These are phyloP conservation scores for Choloepus didactylus DNA, from an alignment of 2,797 vertebrate species.

Conservation along the genomic window DNA sequence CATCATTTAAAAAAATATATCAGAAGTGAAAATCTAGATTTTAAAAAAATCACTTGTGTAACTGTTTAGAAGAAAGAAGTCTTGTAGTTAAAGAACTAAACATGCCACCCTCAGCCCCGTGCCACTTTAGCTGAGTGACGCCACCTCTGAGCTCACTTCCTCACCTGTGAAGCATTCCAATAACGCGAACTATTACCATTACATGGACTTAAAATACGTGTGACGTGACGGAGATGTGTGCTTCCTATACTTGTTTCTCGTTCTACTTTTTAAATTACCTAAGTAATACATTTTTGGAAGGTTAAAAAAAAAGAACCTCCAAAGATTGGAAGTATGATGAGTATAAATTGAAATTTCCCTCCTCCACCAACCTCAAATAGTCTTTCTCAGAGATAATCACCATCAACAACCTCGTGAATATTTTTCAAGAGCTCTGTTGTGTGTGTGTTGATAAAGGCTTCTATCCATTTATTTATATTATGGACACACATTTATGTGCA, in stretches of 20 bases:
- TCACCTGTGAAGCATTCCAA: neutral
- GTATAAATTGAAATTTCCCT: neutral
- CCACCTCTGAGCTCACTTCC: neutral
- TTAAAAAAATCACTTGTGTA: neutral
- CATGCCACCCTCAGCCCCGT: neutral
- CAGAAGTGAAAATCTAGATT: conserved; percentile 37
- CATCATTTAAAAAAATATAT: conserved; percentile 14
- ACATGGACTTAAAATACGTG: neutral
- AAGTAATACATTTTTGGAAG: conserved; percentile 3
- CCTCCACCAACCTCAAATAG: neutral
- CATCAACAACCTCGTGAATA: neutral
- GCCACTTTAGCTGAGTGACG: neutral
- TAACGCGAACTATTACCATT: neutral
- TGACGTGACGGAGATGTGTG: fast-evolving
- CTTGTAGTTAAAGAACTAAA: neutral
- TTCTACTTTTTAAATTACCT: conserved; percentile 1
- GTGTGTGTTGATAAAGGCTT: too few species aligned
- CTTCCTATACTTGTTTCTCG: neutral
- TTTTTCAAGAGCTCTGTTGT: neutral
- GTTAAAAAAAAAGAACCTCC: neutral
- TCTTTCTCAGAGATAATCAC: neutral
- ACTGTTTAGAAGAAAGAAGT: neutral
- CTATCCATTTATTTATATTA: neutral
- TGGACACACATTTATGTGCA: neutral
- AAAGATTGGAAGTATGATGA: neutral